Evolutionary conservation across 2,797 vertebrate species (phyloP), one percentile per base, ranked within the genome.

Genomic region (Huso huso): DNA sequence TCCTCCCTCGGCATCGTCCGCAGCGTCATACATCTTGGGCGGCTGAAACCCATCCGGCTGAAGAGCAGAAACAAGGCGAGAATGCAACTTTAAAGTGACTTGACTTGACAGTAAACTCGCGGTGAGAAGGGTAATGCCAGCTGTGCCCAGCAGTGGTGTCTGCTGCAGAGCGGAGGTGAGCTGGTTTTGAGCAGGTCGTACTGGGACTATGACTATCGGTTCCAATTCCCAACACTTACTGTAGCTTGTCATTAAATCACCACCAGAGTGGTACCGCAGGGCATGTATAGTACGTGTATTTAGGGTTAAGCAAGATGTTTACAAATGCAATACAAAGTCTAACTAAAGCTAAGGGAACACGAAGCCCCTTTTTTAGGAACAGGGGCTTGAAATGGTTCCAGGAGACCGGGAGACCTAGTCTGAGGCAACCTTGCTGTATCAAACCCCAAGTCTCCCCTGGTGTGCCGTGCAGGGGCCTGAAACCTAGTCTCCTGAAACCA

Each of bases 21-120:
- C 81, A n/a, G 83, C 83, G n/a, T 95, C 92, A 0, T 91, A 90
- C 71, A 88, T 66, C 0, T 90, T 86, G 0, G 76, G 75, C 0
- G 51, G 75, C 15, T 58, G 76, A 65, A 70, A 70, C 66, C 88
- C 82, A 49, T 86, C 84, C 89, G 90, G 51, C 18, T 62, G 66
- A 8, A 73, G 53, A 62, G 60, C 10, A 48, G 37, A 9, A 10
- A 12, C 10, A 23, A 18, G 55, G 37, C 13, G 11, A 63, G 37
- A 23, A 12, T 4, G 1, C 11, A 11, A 48, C 1, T 6, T 13
- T 6, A 55, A 8, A 37, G 49, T 62, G 12, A 67, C 8, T 18
- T 62, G 12, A 67, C 8, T 18, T 8, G 37, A 61, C 11, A 49
- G 51, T 11, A 51, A 51, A 6, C 3, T 18, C 15, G 5, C 8